Base-by-base conservation (phyloP, 2,888 invertebrate species). In the Phlogophora meticulosa region DNA sequence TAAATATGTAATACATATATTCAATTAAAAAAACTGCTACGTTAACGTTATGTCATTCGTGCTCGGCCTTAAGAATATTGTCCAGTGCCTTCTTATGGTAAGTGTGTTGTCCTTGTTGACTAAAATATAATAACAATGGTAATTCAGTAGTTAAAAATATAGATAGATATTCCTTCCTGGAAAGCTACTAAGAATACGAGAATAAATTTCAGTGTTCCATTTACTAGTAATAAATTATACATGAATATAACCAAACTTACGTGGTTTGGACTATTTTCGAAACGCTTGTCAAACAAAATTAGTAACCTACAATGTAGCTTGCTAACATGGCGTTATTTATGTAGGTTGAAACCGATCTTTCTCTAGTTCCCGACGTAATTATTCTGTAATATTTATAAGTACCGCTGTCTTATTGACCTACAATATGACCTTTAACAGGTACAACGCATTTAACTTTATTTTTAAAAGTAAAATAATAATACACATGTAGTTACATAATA, bases 191-290 rank as follows among this genome's bases (percentile, higher is more conserved):
- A 7, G 20, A 34, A 28, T 53, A 28, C 4, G 5, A 24, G 51
- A 42, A 46, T 32, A 13, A 7, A 32, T 15, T 17, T 5, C 1
- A 15, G 15, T 15, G 20, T n/a, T n/a, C n/a, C 36, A 43, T 34
- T 62, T 61, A 11, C 15, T 34, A 4, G 17, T 34, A 11, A 11
- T 61, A 43, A 43, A 24, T 28, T 28, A 28, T 4, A 28, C 4
- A 28, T 20, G 17, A 34, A 20, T 13, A 20, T 15, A 7, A 4
- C 36, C 7, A 61, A 20, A 10, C 2, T 38, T 34, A 7, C 7
- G 17, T 9, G 2, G 67, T 72, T 40, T 40, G 55, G 13, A 56
- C n/a, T 38, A n/a, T 34, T 56, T 34, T 55, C 32, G 62, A 46
- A 46, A 22, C 36, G 36, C n/a, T 20, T 43, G 40, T 53, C 28